A percentile compares a stretch with the other conserved stretches of the same genome.
phyloP scores from a whole-genome alignment of 2,888 invertebrate species.

The Andrena bucephala region DNA sequence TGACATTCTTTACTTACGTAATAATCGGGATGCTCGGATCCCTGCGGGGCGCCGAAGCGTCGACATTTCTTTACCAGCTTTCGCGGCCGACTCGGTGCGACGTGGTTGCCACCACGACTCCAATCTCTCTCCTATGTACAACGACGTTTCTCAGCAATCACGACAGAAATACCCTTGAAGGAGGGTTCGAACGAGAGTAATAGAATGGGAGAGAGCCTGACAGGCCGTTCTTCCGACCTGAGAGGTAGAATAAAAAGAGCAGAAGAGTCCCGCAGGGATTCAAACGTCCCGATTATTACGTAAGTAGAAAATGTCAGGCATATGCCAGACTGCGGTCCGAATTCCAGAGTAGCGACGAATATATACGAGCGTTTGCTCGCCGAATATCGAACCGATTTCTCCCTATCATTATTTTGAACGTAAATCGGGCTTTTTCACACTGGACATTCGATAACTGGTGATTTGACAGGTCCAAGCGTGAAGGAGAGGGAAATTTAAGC shows the following conservation, averaged over 20 bases:
- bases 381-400: neutral
- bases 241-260: conserved; percentile 9
- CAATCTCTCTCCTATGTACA: conserved; percentile 37
- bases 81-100: neutral
- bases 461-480: neutral
- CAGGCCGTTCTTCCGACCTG: conserved; percentile 67
- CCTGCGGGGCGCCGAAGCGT: conserved; percentile 7
- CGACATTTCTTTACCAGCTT: conserved; percentile 25
- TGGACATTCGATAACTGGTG: neutral
- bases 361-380: neutral
- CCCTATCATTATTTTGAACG: neutral
- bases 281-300: conserved; percentile 21
- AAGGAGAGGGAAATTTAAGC: neutral
- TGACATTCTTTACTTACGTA: conserved; percentile 42
- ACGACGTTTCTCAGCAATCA: neutral
- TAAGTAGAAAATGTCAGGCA: conserved; percentile 36
- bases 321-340: conserved; percentile 24
- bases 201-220: conserved; percentile 20
- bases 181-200: neutral
- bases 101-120: neutral
- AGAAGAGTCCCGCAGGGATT: neutral
- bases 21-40: conserved; percentile 1
- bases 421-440: neutral
- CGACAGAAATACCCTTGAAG: conserved; percentile 11
- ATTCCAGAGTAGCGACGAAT: conserved; percentile 15